Conservation (phyloP, 2,888 invertebrate genomes). For the Papilio gigon region DNA sequence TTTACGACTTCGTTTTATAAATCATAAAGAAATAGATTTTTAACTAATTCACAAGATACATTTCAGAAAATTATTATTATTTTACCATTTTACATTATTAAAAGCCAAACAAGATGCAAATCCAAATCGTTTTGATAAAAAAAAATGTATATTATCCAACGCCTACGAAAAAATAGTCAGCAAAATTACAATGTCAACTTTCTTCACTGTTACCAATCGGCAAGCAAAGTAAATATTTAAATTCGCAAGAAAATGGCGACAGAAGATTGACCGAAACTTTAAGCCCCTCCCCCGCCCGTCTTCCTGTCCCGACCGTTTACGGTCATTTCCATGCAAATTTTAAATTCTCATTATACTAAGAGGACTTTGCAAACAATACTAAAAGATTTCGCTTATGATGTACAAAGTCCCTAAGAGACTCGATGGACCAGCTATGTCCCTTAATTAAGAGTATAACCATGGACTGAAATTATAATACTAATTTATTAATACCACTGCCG, state of each 20-base stretch:
- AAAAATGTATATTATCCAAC: not conserved
- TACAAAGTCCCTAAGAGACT: constrained; percentile 30
- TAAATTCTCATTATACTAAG: constrained; percentile 44
- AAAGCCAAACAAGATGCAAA: too few relatives aligned
- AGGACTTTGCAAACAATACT: constrained; percentile 42
- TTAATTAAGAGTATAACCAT: constrained; percentile 11
- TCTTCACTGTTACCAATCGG: constrained; percentile 2
- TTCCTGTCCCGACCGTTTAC: constrained; percentile 35
- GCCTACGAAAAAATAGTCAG: not conserved
- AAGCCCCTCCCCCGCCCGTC: constrained; percentile 21
- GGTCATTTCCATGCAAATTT: constrained; percentile 40
- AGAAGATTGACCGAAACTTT: constrained; percentile 33
- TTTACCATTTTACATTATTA: too few relatives aligned
- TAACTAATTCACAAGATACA: too few relatives aligned
- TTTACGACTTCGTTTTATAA: too few relatives aligned
- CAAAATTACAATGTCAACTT: constrained; percentile 4
- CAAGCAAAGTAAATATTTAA: constrained; percentile 24
- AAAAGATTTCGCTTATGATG: constrained; percentile 38
- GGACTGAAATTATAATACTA: constrained; percentile 3
- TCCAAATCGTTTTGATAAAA: too few relatives aligned
- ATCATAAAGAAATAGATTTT: too few relatives aligned
- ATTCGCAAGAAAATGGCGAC: constrained; percentile 15
- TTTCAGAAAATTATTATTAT: too few relatives aligned
- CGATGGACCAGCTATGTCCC: constrained; percentile 13
- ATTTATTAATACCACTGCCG: not conserved